These are phyloP conservation scores for Falcaria lacertinaria DNA, from an alignment of 2,888 invertebrate genomes.

Conservation along the genomic window DNA sequence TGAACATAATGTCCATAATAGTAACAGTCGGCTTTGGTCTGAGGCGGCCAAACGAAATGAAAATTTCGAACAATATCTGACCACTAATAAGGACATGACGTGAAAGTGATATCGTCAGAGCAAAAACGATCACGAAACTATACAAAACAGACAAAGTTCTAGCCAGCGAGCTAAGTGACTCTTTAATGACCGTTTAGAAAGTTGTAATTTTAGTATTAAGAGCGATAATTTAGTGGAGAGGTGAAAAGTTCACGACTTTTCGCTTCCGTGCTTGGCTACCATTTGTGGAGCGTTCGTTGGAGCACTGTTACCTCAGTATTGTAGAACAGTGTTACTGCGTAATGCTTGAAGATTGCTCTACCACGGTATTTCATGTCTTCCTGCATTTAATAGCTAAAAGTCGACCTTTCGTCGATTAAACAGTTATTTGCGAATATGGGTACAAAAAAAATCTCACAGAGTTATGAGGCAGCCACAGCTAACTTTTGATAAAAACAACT, in stretches of 20 bases:
- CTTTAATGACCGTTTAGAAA: constrained; percentile 61
- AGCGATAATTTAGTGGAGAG: constrained; percentile 43
- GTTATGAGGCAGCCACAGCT: too few relatives aligned
- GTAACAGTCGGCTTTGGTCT: constrained; percentile 15
- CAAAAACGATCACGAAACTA: constrained; percentile 36
- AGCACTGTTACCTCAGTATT: constrained; percentile 32
- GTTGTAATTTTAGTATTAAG: constrained; percentile 52
- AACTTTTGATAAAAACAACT: too few relatives aligned
- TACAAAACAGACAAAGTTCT: constrained; percentile 2
- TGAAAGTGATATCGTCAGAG: constrained; percentile 54
- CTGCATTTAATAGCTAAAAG: neutral
- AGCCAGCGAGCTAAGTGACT: constrained; percentile 29
- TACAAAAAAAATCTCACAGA: too few relatives aligned
- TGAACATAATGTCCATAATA: constrained; percentile 15
- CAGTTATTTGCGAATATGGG: too few relatives aligned
- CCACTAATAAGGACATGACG: constrained; percentile 61
- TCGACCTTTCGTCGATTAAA: too few relatives aligned
- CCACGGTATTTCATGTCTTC: neutral
- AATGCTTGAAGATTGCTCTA: neutral
- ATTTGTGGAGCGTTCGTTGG: constrained; percentile 24
- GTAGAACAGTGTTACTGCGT: constrained; percentile 10
- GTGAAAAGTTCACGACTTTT: constrained; percentile 42
- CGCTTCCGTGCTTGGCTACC: constrained; percentile 44
- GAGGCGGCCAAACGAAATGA: constrained; percentile 50
- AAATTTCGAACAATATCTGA: constrained; percentile 58